Evolutionary conservation across 2,888 invertebrate species (phyloP).

Genomic region (Limnephilus auricula): DNA sequence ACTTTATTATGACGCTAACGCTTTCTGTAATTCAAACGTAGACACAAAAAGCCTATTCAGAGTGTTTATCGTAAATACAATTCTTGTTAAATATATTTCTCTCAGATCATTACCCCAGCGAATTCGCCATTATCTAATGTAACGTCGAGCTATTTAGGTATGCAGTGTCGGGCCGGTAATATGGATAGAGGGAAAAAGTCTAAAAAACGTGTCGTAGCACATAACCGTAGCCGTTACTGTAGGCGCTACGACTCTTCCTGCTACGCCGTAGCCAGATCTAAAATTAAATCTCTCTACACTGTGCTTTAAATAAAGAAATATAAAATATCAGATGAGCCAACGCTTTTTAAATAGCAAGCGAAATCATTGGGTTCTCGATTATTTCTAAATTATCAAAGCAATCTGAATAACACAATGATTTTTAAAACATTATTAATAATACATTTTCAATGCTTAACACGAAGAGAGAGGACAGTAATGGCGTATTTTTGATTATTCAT

Average conservation of each 20-base stretch:
- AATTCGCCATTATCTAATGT: conserved; percentile 46
- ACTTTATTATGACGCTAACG: neutral
- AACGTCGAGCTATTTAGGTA: conserved; percentile 48
- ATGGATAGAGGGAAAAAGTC: conserved; percentile 53
- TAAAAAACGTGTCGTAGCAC: conserved; percentile 51
- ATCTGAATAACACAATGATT: neutral
- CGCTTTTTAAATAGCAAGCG: neutral
- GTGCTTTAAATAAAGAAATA: conserved; percentile 8
- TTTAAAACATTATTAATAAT: neutral
- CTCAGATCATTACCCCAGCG: conserved; percentile 55
- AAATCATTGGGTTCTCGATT: neutral
- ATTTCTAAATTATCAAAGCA: neutral
- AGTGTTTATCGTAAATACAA: conserved; percentile 53
- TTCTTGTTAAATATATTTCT: conserved; percentile 50
- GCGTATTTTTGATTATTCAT: neutral
- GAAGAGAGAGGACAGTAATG: neutral
- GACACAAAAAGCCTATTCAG: conserved; percentile 5
- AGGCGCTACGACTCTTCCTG: conserved; percentile 41
- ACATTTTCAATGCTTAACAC: neutral
- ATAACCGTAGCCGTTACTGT: conserved; percentile 52
- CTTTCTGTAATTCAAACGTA: neutral
- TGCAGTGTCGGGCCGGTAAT: conserved; percentile 44
- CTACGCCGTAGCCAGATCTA: conserved; percentile 64
- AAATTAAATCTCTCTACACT: conserved; percentile 64
- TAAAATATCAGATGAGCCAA: neutral